Percentiles rank a stretch among this genome's conserved stretches.
phyloP scores from a whole-genome alignment of 2,888 invertebrate species.

The Seira ritae region DNA sequence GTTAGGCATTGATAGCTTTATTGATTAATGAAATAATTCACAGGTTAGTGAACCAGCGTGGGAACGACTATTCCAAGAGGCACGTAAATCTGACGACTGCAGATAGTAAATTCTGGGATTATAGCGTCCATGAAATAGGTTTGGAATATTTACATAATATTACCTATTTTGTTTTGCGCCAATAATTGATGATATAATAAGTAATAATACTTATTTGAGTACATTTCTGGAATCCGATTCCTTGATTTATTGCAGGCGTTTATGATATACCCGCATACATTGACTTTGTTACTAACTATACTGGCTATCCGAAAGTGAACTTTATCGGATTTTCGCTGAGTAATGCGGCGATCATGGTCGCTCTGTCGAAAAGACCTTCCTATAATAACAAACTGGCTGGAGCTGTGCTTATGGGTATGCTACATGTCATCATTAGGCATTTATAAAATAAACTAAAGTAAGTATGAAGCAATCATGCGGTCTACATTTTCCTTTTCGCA shows the following conservation, averaged over 20 bases:
- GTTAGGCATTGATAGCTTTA: no score
- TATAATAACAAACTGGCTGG: constrained; percentile 22
- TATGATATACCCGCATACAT: constrained; percentile 23
- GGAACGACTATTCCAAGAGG: constrained; percentile 78
- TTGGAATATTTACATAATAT: no score
- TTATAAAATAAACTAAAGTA: no score
- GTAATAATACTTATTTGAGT: no score
- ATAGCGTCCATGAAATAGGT: constrained; percentile 70
- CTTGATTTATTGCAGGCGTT: no score
- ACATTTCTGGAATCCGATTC: no score
- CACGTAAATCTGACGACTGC: constrained; percentile 76
- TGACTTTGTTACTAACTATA: not conserved
- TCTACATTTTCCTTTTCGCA: no score
- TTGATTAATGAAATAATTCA: no score
- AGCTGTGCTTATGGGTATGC: constrained; percentile 18
- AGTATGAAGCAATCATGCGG: no score
- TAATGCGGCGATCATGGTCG: constrained; percentile 20
- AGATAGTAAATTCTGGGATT: constrained; percentile 76
- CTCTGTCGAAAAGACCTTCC: constrained; percentile 16
- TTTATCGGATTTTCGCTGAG: constrained; percentile 30
- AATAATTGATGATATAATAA: no score
- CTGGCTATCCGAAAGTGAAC: not conserved
- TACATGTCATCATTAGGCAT: no score
- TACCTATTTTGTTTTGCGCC: no score
- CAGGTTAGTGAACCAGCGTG: constrained; percentile 78